Conservation (phyloP, 2,888 invertebrate genomes). For the Noctua pronuba region DNA sequence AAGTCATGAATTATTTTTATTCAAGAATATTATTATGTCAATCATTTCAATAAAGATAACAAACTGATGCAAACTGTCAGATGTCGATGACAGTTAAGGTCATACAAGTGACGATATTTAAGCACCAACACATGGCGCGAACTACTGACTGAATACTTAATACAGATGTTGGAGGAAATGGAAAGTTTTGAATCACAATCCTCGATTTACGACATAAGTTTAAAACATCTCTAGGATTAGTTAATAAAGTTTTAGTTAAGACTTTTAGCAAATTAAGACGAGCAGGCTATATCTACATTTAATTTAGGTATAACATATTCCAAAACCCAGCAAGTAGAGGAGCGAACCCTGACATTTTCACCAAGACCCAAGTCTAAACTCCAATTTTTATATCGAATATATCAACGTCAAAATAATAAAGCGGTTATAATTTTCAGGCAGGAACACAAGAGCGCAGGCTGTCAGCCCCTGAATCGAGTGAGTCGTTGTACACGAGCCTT, state of each 20-base stretch:
- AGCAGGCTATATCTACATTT: neutral
- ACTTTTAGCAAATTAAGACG: neutral
- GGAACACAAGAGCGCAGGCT: conserved; percentile 41
- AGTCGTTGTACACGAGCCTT: conserved; percentile 67
- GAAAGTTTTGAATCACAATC: neutral
- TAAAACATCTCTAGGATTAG: neutral
- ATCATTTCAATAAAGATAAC: conserved; percentile 25
- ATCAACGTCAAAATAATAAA: conserved; percentile 36
- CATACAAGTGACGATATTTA: conserved; percentile 7
- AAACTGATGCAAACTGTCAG: conserved; percentile 26
- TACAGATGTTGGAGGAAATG: neutral
- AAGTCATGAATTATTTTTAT: neutral
- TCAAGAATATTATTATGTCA: conserved; percentile 27
- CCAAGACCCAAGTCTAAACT: neutral
- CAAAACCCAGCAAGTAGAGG: neutral
- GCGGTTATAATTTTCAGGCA: conserved; percentile 45
- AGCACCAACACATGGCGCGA: neutral
- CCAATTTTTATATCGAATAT: conserved; percentile 12
- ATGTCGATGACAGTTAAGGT: conserved; percentile 3
- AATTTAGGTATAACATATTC: neutral
- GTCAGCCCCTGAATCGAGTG: conserved; percentile 54
- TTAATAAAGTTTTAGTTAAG: neutral
- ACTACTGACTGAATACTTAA: neutral
- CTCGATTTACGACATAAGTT: no score
- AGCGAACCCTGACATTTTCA: neutral